Conservation (phyloP, 2,888 invertebrate genomes). For the Hipparchia semele region DNA sequence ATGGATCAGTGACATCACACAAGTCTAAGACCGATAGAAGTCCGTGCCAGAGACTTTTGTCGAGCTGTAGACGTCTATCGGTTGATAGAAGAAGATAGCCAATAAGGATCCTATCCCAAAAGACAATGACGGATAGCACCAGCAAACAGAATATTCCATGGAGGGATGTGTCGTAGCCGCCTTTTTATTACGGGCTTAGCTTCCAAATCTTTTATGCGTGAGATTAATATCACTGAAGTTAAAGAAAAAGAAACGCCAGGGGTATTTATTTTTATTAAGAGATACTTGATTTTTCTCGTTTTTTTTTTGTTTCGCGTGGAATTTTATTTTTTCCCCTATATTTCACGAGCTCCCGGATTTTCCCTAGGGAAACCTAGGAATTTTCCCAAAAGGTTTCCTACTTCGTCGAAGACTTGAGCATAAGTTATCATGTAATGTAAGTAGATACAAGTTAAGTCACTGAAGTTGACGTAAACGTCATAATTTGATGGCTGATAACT, state of each 20-base stretch:
- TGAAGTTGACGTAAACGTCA: too few species aligned
- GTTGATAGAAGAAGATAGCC: conserved; percentile 1
- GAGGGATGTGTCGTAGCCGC: conserved; percentile 9
- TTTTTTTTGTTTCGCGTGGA: background rate
- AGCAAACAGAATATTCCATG: conserved; percentile 24
- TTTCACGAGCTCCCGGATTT: too few species aligned
- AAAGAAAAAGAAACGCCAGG: conserved; percentile 5
- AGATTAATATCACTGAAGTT: conserved; percentile 14
- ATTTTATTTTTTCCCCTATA: background rate
- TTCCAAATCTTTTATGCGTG: conserved; percentile 3
- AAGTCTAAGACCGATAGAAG: too few species aligned
- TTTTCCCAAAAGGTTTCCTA: too few species aligned
- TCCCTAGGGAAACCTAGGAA: too few species aligned
- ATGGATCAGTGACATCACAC: too few species aligned
- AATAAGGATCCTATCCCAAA: conserved; percentile 25
- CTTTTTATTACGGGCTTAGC: conserved; percentile 12
- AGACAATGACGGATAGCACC: conserved; percentile 22
- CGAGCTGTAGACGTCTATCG: background rate
- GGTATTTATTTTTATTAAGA: conserved; percentile 19
- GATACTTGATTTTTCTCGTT: background rate
- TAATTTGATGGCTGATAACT: too few species aligned
- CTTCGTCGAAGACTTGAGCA: too few species aligned
- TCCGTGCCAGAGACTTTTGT: background rate
- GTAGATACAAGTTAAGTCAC: too few species aligned
- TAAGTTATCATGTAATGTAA: too few species aligned